A percentile compares a stretch with the other conserved stretches of the same genome.
phyloP scores from a whole-genome alignment of 2,888 invertebrate species.

The Lamellibrachia columna region DNA sequence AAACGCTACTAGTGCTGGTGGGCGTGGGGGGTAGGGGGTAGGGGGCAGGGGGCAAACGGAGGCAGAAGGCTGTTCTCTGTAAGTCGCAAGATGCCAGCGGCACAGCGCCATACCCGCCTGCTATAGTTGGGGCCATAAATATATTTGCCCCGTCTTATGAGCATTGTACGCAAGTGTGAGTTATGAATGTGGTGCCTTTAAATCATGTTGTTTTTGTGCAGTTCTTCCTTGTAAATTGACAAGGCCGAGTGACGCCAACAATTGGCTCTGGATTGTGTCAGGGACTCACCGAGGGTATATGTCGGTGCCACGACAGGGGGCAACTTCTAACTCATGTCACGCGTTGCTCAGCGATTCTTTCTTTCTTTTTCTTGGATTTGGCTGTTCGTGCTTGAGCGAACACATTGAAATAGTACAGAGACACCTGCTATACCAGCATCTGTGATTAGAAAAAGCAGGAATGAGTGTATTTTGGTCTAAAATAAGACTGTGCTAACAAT shows the following conservation, averaged over 20 bases:
- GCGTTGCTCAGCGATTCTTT: not conserved
- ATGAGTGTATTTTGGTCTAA: not conserved
- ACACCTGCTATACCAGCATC: not conserved
- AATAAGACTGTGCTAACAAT: not conserved
- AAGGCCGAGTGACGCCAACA: not conserved
- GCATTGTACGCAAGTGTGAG: not conserved
- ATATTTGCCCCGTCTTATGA: not conserved
- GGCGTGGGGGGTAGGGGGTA: not conserved
- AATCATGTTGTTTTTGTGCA: not conserved
- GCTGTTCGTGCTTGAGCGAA: not conserved
- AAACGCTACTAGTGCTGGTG: not conserved
- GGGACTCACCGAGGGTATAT: not conserved
- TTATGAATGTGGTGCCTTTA: not conserved
- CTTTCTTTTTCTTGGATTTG: slow-evolving; percentile 11
- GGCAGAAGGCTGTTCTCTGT: not conserved
- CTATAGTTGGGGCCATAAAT: not conserved
- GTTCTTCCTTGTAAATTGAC: not conserved
- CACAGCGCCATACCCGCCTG: not conserved
- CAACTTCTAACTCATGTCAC: slow-evolving; percentile 4
- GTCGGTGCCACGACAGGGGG: not conserved
- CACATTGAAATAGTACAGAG: slow-evolving; percentile 1
- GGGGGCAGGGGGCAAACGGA: not conserved
- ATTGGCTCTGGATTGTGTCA: slow-evolving; percentile 6
- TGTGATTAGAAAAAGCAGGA: not conserved
- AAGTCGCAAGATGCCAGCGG: not conserved